These are phyloP conservation scores for Lepidurus apus DNA, from an alignment of 1,140 invertebrate genomes.

Conservation along the genomic window DNA sequence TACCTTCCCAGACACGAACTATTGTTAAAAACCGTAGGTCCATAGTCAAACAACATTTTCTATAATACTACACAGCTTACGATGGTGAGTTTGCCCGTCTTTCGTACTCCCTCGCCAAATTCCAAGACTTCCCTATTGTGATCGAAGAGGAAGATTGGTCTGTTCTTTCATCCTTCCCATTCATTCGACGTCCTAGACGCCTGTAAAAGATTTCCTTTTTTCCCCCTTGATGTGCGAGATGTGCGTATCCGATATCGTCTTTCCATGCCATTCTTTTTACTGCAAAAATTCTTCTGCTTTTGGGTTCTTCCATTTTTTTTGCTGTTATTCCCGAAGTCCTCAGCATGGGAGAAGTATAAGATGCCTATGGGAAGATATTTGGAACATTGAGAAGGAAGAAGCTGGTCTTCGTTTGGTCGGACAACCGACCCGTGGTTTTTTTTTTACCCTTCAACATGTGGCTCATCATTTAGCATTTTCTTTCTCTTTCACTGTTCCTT, in stretches of 20 bases:
- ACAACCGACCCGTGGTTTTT: slow-evolving; percentile 59
- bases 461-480: slow-evolving; percentile 22
- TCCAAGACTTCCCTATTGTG: slow-evolving; percentile 1
- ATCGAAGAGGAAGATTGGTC: slow-evolving; percentile 1
- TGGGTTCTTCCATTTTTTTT: neutral
- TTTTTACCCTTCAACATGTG: slow-evolving; percentile 52
- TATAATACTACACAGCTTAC: neutral
- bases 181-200: slow-evolving; percentile 8
- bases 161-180: neutral
- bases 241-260: slow-evolving; percentile 4
- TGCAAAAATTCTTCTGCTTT: neutral
- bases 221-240: neutral
- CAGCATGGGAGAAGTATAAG: neutral
- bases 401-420: slow-evolving; percentile 50
- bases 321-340: neutral
- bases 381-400: slow-evolving; percentile 4
- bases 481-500: neutral
- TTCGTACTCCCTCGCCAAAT: neutral
- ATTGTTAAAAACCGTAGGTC: slow-evolving; percentile 2
- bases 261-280: neutral
- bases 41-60: neutral
- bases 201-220: neutral
- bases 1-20: neutral
- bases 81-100: neutral
- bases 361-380: neutral